Base-by-base conservation (phyloP, 2,888 invertebrate genomes). In the Eurytoma adleriae region DNA sequence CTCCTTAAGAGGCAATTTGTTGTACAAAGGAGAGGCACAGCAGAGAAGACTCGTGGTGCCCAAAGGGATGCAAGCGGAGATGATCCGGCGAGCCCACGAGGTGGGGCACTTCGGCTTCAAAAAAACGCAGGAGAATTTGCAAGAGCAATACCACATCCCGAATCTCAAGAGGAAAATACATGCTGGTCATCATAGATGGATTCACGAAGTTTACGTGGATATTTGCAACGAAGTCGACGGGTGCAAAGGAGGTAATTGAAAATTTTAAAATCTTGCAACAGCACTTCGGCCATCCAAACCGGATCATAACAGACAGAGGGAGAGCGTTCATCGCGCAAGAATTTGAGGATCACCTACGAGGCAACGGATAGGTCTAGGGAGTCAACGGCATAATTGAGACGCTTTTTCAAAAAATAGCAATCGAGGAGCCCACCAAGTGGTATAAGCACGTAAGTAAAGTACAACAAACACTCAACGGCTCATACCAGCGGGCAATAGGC, bases 281-380 rank as follows among this genome's bases (percentile, higher is more conserved):
- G 62, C 61, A 62, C n/a, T 72, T 72, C 13, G 62, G 72, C 13
- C 2, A 61, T 16, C 72, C 72, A 16, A 3, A 4, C 1, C 18
- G 59, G n/a, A 52, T 72, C 10, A 52, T 72, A 4, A 72, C 72
- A 0, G 72, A 72, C 18, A 14, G 62, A 1, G 68, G 16, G 1
- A 40, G 5, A 7, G 40, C 40, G 0, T 40, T 40, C 40, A 40
- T 7, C 0, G 40, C 40, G 3, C 40, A 40, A 40, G 40, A 40
- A 0, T 40, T 40, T 7, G 5, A 40, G 40, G 40, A 40, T 4
- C 4, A 3, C 40, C 3, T 4, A 5, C 4, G 5, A 5, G 5
- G 40, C 2, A 40, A 40, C 5, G 40, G 4, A 1, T 7, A 40
- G 5, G 40, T 40, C 5, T 4, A 40, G 7, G 5, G 40, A 0